These are phyloP conservation scores for Dione vanillae DNA, from an alignment of 2,888 invertebrate species.

Conservation along the genomic window DNA sequence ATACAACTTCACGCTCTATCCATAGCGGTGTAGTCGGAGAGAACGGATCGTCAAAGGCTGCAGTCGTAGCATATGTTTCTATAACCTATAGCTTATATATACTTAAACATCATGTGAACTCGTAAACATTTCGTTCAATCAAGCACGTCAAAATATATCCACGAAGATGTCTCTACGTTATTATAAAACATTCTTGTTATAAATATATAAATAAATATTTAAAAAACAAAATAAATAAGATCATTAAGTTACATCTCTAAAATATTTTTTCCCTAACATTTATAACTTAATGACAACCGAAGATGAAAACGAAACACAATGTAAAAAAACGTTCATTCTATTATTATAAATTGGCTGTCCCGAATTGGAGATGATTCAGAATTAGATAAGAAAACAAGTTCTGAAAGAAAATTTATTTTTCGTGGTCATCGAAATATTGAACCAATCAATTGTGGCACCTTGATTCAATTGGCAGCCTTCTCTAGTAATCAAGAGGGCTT, in stretches of 20 bases:
- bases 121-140: no score
- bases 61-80: no score
- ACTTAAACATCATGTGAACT: no score
- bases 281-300: constrained; percentile 1
- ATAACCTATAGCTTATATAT: no score
- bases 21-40: no score
- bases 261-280: neutral
- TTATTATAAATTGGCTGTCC: constrained; percentile 21
- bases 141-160: no score
- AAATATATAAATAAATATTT: no score
- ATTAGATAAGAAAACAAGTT: constrained; percentile 31
- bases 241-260: neutral
- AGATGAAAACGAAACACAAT: constrained; percentile 15
- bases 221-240: no score
- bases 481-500: neutral
- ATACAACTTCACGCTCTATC: no score
- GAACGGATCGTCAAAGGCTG: no score
- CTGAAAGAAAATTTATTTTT: constrained; percentile 32
- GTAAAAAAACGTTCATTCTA: constrained; percentile 17
- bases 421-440: constrained; percentile 30
- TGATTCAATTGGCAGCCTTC: constrained; percentile 21
- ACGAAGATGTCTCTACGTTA: no score
- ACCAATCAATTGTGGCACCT: constrained; percentile 20
- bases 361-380: constrained; percentile 27
- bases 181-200: no score